Evolutionary conservation across 1,140 invertebrate genomes (phyloP), one percentile per base, ranked within the genome.

Genomic region (Trichomalopsis sarcophagae): DNA sequence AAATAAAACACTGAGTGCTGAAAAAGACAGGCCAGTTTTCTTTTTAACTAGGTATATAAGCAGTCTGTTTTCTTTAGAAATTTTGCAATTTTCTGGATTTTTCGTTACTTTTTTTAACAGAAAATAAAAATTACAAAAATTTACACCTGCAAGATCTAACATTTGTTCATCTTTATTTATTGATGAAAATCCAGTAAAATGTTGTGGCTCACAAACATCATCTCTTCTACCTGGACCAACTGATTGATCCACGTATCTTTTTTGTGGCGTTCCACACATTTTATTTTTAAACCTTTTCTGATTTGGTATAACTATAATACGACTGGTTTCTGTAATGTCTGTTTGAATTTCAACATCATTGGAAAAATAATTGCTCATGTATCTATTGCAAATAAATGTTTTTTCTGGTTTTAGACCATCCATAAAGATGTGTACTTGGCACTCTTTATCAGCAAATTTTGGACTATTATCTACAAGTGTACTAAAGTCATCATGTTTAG

Each of bases 21-120:
- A 78, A 75, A 84, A 77, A 66, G 83, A 85, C 33, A 85, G 27
- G 27, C 82, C 86, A 71, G 73, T 81, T 68, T 86, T 85, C 14
- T 87, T 85, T 86, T 86, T 88, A 33, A 87, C 81, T 76, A 88
- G 86, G 81, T 86, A 87, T 77, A 88, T 86, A 47, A 87, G 82
- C 14, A 88, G 78, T 36, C 79, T 75, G 74, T 87, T 50, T 82
- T 87, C 75, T 75, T 55, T 87, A 4, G 44, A 62, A 62, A 89
- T 27, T 55, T 78, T 86, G 47, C 66, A 77, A 27, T 86, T 84
- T 40, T 75, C 30, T 71, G 69, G 44, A 76, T 40, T n/a, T 21
- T 76, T 27, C 23, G 2, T 3, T 55, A 81, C 7, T 75, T 33
- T 81, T 80, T 83, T 75, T 21, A 78, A 55, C 69, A 86, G 74